phyloP scores from a whole-genome alignment of 2,113 vertebrate species.

The Syngnathus scovelli region DNA sequence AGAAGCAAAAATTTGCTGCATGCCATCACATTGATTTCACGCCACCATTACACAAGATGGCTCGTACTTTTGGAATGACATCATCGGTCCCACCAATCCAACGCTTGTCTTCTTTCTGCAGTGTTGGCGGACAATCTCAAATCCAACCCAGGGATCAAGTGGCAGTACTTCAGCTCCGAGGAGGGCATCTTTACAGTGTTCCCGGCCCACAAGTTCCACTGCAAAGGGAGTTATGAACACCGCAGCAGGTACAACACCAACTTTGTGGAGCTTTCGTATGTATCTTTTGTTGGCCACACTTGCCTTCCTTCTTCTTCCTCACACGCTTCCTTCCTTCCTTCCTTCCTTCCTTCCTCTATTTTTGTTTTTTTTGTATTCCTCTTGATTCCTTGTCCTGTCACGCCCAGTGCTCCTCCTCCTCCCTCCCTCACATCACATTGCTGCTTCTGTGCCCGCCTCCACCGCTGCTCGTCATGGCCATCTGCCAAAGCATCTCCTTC shows the following conservation, averaged over 20 bases:
- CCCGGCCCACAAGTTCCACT: slow-evolving; percentile 96
- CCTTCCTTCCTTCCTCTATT: neutral
- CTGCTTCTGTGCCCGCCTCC: no score
- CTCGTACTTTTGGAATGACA: neutral
- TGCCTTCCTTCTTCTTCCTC: neutral
- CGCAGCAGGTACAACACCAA: slow-evolving; percentile 82
- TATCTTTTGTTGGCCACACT: neutral
- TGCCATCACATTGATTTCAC: neutral
- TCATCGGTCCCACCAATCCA: neutral
- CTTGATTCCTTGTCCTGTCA: no score
- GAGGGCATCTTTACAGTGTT: slow-evolving; percentile 98
- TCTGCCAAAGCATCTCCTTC: neutral
- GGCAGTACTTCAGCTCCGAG: slow-evolving; percentile 99
- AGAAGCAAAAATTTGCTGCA: neutral
- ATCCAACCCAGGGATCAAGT: slow-evolving; percentile 97
- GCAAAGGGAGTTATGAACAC: slow-evolving; percentile 93
- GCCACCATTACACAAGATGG: no score
- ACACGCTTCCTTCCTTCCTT: neutral
- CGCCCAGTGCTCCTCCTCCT: no score
- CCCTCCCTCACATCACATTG: no score
- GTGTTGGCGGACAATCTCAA: slow-evolving; percentile 98
- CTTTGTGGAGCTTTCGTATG: neutral
- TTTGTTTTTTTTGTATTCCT: neutral
- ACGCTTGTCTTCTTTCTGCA: slow-evolving; percentile 40
- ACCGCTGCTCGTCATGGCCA: no score